These are phyloP conservation scores for Heliocidaris tuberculata DNA, from an alignment of 35 echinoderm and acorn worm species.

Conservation along the genomic window DNA sequence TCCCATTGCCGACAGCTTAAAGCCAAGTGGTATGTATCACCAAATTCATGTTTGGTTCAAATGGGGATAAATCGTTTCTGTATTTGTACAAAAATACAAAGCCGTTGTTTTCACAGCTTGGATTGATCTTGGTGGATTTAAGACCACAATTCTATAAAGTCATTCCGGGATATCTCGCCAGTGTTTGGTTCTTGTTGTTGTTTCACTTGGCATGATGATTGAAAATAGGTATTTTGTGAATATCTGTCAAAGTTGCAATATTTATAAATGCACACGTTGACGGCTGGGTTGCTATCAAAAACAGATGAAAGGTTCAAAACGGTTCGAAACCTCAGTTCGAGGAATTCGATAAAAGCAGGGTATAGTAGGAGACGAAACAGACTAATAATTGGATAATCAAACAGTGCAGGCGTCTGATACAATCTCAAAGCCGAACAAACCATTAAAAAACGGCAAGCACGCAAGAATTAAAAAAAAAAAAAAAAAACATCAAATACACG, in stretches of 20 bases:
- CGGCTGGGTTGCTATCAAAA: slow-evolving; percentile 21
- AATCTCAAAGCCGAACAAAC: too few species aligned
- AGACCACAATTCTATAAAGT: slow-evolving; percentile 27
- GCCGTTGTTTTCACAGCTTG: slow-evolving; percentile 32
- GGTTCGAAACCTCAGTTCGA: not conserved
- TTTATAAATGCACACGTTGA: slow-evolving; percentile 26
- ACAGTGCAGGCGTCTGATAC: too few species aligned
- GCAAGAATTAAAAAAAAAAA: too few species aligned
- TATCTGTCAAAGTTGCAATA: slow-evolving; percentile 39
- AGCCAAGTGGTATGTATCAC: slow-evolving; percentile 27
- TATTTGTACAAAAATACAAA: slow-evolving; percentile 27
- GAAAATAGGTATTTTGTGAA: not conserved
- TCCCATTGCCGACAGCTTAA: slow-evolving; percentile 6
- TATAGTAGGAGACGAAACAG: not conserved
- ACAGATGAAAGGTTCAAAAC: not conserved
- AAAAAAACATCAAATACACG: too few species aligned
- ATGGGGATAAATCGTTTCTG: slow-evolving; percentile 31
- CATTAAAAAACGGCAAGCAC: too few species aligned
- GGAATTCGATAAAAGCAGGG: not conserved
- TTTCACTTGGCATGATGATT: not conserved
- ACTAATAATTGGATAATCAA: not conserved
- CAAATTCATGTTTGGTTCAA: slow-evolving; percentile 32
- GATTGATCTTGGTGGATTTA: slow-evolving; percentile 27
- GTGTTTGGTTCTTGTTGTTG: slow-evolving; percentile 16
- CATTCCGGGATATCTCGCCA: slow-evolving; percentile 7